phyloP scores from a whole-genome alignment of 2,113 vertebrate genomes.

The Esox niger region DNA sequence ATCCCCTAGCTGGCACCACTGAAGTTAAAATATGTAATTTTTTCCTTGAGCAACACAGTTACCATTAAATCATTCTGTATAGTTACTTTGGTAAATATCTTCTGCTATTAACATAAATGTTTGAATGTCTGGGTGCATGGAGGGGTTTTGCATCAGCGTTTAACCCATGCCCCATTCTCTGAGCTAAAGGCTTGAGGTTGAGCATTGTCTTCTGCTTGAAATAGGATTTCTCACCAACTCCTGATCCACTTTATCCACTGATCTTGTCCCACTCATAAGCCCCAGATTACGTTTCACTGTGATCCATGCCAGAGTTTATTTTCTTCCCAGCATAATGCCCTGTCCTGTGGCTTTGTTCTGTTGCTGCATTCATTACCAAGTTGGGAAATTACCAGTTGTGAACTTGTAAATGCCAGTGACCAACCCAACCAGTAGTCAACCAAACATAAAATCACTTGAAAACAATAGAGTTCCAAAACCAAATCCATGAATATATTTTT shows the following conservation, averaged over 20 bases:
- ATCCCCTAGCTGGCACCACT: too few species aligned
- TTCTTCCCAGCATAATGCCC: conserved; percentile 31
- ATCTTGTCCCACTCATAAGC: neutral
- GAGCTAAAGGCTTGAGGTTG: neutral
- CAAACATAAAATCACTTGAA: too few species aligned
- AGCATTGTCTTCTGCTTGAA: neutral
- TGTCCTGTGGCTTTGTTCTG: conserved; percentile 48
- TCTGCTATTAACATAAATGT: too few species aligned
- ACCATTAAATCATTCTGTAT: neutral
- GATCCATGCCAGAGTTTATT: conserved; percentile 37
- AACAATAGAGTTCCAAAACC: too few species aligned
- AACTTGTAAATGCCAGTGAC: too few species aligned
- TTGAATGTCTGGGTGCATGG: neutral
- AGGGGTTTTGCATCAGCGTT: too few species aligned
- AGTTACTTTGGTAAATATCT: too few species aligned
- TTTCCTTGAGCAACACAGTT: conserved; percentile 8
- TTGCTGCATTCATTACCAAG: too few species aligned
- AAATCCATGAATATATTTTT: too few species aligned
- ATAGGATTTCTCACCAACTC: neutral
- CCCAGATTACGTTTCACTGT: conserved; percentile 7
- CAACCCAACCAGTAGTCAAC: too few species aligned
- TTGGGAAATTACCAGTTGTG: too few species aligned
- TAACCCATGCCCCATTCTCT: too few species aligned
- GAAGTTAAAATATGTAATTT: conserved; percentile 24
- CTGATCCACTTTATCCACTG: conserved; percentile 1